Base-by-base conservation (phyloP, 2,797 vertebrate genomes). In the Melanotaenia boesemani region DNA sequence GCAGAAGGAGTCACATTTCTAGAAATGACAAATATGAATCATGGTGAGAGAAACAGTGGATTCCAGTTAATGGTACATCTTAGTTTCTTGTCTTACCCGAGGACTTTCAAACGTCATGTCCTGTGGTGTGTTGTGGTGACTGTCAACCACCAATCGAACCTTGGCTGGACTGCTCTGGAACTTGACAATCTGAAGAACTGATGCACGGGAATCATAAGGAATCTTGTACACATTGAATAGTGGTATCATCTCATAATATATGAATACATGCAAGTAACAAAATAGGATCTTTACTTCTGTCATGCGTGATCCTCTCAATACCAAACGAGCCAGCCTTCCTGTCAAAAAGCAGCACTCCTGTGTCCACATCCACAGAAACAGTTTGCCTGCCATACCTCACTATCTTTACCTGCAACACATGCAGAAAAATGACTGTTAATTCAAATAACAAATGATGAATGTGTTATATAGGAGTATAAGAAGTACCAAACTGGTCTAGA, bases 1-100 rank as follows among this genome's bases (percentile, higher is more conserved):
- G 72, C 95, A 95, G 89, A 95, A 96, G 13, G 95, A 93, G 26
- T 96, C 92, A 12, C 94, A 81, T 85, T 96, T 96, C 95, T 96
- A 72, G 50, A 83, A 46, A 68, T 63, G 36, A 75, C 7, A 2
- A 83, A 24, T 70, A 37, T 57, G 24, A 85, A 30, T 52, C 28
- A 69, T 5, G 0, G 48, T 39, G 32, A 22, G 50, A 12, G 20
- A 73, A 72, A 67, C 8, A 1, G 2, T 24, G 2, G 6, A 50
- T 56, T 73, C 12, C 26, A 48, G 3, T 8, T 3, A 30, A 34
- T 20, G 22, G 20, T 66, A 12, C 77, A 59, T 58, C 5, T 1
- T 0, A 6, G 59, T 0, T 24, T 63, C 34, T 24, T 10, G 30
- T 9, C 86, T 87, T 74, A 96, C 95, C 90, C 95, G 89, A 4